Evolutionary conservation across 2,797 vertebrate genomes (phyloP), one percentile per base, ranked within the genome.

Genomic region (Oryzias dopingdopingensis): DNA sequence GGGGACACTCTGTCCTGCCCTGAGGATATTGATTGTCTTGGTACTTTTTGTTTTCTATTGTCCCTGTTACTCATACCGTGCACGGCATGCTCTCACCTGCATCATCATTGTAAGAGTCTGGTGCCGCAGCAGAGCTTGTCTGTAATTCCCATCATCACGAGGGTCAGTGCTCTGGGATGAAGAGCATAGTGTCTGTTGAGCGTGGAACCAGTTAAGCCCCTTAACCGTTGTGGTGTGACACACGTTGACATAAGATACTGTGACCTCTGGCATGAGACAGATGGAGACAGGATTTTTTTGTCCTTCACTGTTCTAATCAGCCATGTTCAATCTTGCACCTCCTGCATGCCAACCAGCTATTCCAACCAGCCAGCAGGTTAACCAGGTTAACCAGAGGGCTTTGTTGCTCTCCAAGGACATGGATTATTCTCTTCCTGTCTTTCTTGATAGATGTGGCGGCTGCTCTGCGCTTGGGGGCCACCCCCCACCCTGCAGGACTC

Each of bases 1-100:
- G 91, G 84, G 81, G 92, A 90, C 72, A 66, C 82, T 81, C 86
- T 88, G 78, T 87, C 91, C 83, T 88, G 88, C 75, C 74, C 85
- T n/a, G 85, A 87, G 77, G 83, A 81, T 81, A 85, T 81, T 55
- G 73, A 78, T 64, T 70, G 42, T 41, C 72, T 64, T 52, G 67
- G 77, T 79, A 72, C 47, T 76, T 65, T 55, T 37, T 37, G 32
- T 37, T 37, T 37, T 37, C 32, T 42, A 63, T 56, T 40, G 56
- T 69, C 70, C 62, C 70, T 42, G 62, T 70, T 72, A 55, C 49
- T 67, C 74, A 70, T 79, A 14, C 54, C 65, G 14, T 65, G 56
- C 79, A 81, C 76, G 62, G 79, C 83, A 87, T 87, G 84, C 45
- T 65, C 51, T 63, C 72, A 81, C 70, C 65, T 14, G 49, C 67